A percentile compares a stretch with the other conserved stretches of the same genome.
Evolutionary conservation across 2,888 invertebrate genomes (phyloP).

Genomic region (Drosophila tanythrix): DNA sequence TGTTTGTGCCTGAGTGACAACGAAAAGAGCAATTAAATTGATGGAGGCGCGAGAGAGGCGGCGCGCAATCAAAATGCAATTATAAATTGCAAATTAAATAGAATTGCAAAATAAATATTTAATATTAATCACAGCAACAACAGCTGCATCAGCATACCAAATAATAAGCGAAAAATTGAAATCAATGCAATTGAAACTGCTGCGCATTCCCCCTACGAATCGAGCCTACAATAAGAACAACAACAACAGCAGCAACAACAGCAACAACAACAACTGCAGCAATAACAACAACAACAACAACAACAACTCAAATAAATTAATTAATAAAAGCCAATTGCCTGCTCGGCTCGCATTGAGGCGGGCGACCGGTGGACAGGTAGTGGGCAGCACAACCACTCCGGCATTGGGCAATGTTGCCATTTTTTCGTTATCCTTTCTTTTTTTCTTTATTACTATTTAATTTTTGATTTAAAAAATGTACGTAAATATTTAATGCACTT

Average conservation of each 20-base stretch:
- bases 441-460: slow-evolving; percentile 66
- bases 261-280: slow-evolving; percentile 21
- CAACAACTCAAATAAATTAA: slow-evolving; percentile 72
- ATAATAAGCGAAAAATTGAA: slow-evolving; percentile 27
- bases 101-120: slow-evolving; percentile 78
- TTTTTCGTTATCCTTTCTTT: slow-evolving; percentile 6
- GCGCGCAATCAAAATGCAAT: slow-evolving; percentile 72
- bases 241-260: not conserved
- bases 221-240: slow-evolving; percentile 21
- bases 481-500: slow-evolving; percentile 72
- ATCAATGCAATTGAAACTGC: slow-evolving; percentile 43
- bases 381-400: slow-evolving; percentile 26
- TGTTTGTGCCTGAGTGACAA: slow-evolving; percentile 11
- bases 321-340: slow-evolving; percentile 71
- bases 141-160: slow-evolving; percentile 22
- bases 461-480: slow-evolving; percentile 69
- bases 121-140: slow-evolving; percentile 64
- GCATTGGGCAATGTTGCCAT: not conserved
- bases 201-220: slow-evolving; percentile 8
- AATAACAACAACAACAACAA: slow-evolving; percentile 27
- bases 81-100: slow-evolving; percentile 77
- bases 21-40: slow-evolving; percentile 52
- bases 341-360: slow-evolving; percentile 25
- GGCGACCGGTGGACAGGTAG: not conserved
- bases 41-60: slow-evolving; percentile 12